Evolutionary conservation across 1,140 invertebrate species (phyloP).

Genomic region (Orchestia grillus): DNA sequence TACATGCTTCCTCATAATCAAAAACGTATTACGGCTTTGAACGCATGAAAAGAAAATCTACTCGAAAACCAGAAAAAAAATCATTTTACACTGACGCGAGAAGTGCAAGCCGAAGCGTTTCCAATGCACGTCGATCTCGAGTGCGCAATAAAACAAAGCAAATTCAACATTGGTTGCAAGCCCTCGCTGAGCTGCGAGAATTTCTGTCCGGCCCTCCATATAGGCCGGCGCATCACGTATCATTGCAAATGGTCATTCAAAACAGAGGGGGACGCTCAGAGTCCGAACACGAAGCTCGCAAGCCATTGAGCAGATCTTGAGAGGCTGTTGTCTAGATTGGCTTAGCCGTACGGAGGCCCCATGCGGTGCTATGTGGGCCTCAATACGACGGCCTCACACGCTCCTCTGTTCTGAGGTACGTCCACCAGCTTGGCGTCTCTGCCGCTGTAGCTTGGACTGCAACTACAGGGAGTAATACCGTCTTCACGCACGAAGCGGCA

Average conservation of each 20-base stretch:
- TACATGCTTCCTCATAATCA: not conserved
- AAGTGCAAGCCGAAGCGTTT: not conserved
- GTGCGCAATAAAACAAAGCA: not conserved
- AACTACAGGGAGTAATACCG: not conserved
- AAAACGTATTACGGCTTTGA: not conserved
- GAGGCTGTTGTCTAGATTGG: slow-evolving; percentile 14
- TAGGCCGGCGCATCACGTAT: not conserved
- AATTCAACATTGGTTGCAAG: not conserved
- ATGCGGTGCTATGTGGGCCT: not conserved
- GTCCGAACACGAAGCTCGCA: slow-evolving; percentile 13
- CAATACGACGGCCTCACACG: not conserved
- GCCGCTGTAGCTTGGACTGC: not conserved
- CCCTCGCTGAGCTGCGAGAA: not conserved
- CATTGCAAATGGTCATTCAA: slow-evolving; percentile 33
- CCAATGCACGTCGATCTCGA: not conserved
- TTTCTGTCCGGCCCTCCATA: not conserved
- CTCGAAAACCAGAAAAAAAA: not conserved
- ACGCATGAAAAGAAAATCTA: not conserved
- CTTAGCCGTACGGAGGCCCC: not conserved
- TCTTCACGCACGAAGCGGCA: not conserved
- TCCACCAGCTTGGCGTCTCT: not conserved
- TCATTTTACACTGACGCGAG: not conserved
- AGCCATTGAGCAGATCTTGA: slow-evolving; percentile 40
- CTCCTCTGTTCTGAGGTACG: not conserved
- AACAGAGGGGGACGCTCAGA: slow-evolving; percentile 16